Base-by-base conservation (phyloP, 2,113 vertebrate species). In the Macaca nemestrina region DNA sequence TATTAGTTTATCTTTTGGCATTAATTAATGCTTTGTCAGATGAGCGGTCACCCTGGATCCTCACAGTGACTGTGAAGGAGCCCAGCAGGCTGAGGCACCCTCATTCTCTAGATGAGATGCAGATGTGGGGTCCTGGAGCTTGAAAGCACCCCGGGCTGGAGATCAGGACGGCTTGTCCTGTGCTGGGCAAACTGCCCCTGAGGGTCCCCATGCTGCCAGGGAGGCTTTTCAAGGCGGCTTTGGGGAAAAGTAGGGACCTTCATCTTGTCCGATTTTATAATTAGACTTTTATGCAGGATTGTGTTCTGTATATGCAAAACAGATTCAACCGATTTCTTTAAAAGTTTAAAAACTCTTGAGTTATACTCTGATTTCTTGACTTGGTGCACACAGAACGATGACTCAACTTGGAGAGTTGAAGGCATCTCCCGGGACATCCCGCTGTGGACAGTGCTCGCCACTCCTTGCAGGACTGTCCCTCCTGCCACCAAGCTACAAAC, bases 41-140 rank as follows among this genome's bases (percentile, higher is more conserved):
- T 4, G n/a, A n/a, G 23, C 14, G 9, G 3, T 11, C 17, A 11
- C 27, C 35, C 14, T 90, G 2, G 16, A 9, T 57, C 59, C 40
- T 79, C 27, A 20, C 1, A 0, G 35, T 43, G 6, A 30, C 14
- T 6, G 16, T 0, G 4, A 13, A 57, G 43, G 30, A 35, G 16
- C 67, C 32, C 6, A 1, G 32, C 16, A 0, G n/a, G 8, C 16
- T 0, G 5, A 20, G 22, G 13, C 7, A 1, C 5, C 2, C 13
- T 40, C 38, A 2, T 20, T 32, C 10, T 57, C 1, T 0, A 13
- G 8, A 8, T 2, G 52, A 8, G 20, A 10, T 0, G 4, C 17
- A 6, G 22, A 32, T 0, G 0, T 25, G 0, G 43, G 3, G 38
- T 22, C 4, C 52, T 30, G 12, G 35, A 83, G 68, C 23, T 38